Percentiles rank a stretch among this genome's conserved stretches.
These are phyloP conservation scores for Salpingus planirostris DNA, from an alignment of 2,888 invertebrate species.

Conservation along the genomic window DNA sequence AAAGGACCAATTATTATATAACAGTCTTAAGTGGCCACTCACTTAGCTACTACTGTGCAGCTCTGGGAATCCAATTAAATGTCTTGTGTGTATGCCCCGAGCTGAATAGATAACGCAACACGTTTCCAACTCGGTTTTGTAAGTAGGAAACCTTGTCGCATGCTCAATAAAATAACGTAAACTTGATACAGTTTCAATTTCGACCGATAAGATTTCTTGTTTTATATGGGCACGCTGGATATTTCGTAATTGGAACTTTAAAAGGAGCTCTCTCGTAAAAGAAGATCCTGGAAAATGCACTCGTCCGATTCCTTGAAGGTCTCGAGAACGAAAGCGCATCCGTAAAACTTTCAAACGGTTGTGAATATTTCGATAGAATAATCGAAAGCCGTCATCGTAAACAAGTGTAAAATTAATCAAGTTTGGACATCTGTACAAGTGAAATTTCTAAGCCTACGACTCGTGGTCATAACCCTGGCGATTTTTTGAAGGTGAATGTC, in stretches of 20 bases:
- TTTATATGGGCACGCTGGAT: slow-evolving; percentile 1
- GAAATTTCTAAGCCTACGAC: no score
- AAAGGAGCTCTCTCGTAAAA: no score
- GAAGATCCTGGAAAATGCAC: no score
- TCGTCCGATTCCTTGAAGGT: no score
- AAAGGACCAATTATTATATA: slow-evolving; percentile 28
- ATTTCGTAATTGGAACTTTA: slow-evolving; percentile 4
- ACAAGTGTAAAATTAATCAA: no score
- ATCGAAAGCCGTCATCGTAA: background rate
- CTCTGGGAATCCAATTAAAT: slow-evolving; percentile 24
- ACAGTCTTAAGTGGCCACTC: slow-evolving; percentile 26
- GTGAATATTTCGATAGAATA: no score
- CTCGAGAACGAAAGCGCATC: no score
- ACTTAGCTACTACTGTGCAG: slow-evolving; percentile 23
- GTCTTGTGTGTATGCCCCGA: slow-evolving; percentile 18
- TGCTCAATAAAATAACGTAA: slow-evolving; percentile 13
- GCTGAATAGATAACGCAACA: slow-evolving; percentile 22
- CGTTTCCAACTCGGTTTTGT: slow-evolving; percentile 18
- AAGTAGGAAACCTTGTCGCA: slow-evolving; percentile 22
- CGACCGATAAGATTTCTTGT: slow-evolving; percentile 7
- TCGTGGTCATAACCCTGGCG: no score
- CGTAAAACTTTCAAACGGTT: no score
- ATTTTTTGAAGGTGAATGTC: no score
- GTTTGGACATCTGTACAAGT: no score
- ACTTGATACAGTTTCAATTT: slow-evolving; percentile 15